A percentile compares a stretch with the other conserved stretches of the same genome.
Conservation (phyloP, 2,113 vertebrate genomes). For the Pterocles burchelli region DNA sequence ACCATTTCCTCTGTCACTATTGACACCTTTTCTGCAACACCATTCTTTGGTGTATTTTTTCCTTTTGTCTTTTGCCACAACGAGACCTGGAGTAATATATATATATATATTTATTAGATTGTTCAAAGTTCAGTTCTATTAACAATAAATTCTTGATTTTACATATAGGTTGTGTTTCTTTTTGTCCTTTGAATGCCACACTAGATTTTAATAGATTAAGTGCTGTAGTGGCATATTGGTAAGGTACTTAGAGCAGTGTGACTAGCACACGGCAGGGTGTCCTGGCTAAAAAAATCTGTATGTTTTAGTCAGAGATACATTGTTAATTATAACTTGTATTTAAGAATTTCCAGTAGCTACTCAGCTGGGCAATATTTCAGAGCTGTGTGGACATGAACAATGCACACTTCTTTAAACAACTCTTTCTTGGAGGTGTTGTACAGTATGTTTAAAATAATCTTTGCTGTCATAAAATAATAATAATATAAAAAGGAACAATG, state of each 20-base stretch:
- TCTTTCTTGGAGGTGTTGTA: neutral
- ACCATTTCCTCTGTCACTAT: neutral
- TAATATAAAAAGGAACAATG: conserved; percentile 3
- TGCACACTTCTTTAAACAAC: neutral
- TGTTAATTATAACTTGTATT: conserved; percentile 20
- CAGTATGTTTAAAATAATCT: neutral
- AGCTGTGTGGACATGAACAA: neutral
- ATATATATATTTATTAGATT: neutral
- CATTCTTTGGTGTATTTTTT: neutral
- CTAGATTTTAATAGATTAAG: neutral
- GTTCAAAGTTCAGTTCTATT: neutral
- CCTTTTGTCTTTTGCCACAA: neutral
- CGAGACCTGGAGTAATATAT: no score
- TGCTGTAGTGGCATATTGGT: neutral
- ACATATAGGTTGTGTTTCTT: neutral
- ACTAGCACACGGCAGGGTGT: neutral
- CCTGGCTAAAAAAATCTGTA: neutral
- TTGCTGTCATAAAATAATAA: neutral
- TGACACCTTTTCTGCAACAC: neutral
- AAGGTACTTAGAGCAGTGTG: neutral
- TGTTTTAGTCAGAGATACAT: neutral
- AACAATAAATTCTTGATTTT: neutral
- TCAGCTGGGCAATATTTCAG: neutral
- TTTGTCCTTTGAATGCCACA: neutral
- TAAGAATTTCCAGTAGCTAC: neutral